Percentiles rank a stretch among this genome's conserved stretches.
phyloP scores from a whole-genome alignment of 1,140 invertebrate genomes.

The Ips nitidus region DNA sequence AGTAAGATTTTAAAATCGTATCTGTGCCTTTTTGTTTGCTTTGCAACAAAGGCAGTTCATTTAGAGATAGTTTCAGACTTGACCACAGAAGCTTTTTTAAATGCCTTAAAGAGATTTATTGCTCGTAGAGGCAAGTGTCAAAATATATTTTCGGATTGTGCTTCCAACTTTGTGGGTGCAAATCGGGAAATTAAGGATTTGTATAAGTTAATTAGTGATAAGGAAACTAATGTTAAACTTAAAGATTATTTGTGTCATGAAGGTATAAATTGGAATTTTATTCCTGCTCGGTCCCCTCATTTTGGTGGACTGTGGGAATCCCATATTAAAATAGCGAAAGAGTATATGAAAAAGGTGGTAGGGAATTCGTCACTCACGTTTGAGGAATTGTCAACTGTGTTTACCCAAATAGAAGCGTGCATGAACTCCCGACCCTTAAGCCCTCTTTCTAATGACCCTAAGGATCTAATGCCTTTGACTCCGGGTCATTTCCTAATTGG shows the following conservation, averaged over 20 bases:
- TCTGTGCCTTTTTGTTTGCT: conserved; percentile 49
- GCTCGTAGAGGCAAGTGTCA: conserved; percentile 40
- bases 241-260: not conserved
- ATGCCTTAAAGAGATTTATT: conserved; percentile 46
- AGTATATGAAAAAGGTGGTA: conserved; percentile 41
- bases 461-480: conserved; percentile 35
- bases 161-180: conserved; percentile 35
- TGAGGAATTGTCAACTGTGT: conserved; percentile 37
- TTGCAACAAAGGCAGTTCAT: conserved; percentile 48
- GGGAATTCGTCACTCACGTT: conserved; percentile 30
- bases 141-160: conserved; percentile 42
- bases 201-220: not conserved
- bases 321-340: conserved; percentile 40
- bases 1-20: conserved; percentile 44
- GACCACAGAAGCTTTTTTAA: conserved; percentile 39
- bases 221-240: not conserved
- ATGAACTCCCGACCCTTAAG: conserved; percentile 40
- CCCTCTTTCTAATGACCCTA: conserved; percentile 35
- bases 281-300: conserved; percentile 43
- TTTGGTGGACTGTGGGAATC: conserved; percentile 49
- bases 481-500: conserved; percentile 41
- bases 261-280: conserved; percentile 42
- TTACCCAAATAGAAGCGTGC: conserved; percentile 31
- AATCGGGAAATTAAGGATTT: conserved; percentile 11
- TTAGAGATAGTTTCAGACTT: conserved; percentile 48